Evolutionary conservation across 2,888 invertebrate genomes (phyloP).

Genomic region (Phortica okadai): DNA sequence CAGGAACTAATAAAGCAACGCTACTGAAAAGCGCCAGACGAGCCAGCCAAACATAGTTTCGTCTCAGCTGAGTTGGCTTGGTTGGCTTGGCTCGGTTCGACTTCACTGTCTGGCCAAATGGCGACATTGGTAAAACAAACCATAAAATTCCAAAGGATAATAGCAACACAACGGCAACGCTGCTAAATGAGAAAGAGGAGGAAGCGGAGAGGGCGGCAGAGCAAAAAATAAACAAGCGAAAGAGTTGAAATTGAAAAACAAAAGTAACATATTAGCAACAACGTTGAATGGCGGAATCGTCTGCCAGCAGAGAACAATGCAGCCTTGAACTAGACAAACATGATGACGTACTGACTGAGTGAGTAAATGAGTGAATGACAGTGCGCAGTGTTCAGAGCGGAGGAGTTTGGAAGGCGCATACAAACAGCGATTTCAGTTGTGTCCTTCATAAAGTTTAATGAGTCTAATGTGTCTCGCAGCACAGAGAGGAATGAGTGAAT

Average conservation of each 20-base stretch:
- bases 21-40: not conserved
- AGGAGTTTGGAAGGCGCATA: conserved; percentile 24
- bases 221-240: conserved; percentile 27
- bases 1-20: conserved; percentile 33
- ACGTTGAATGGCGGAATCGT: not conserved
- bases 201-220: not conserved
- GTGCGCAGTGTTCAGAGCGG: conserved; percentile 20
- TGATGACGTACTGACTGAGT: not conserved
- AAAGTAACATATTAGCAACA: conserved; percentile 61
- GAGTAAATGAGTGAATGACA: conserved; percentile 34
- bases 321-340: conserved; percentile 29
- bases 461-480: conserved; percentile 63
- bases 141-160: conserved; percentile 40
- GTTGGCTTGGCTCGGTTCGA: conserved; percentile 1
- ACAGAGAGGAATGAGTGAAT: conserved; percentile 8
- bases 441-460: conserved; percentile 61
- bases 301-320: not conserved
- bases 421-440: not conserved
- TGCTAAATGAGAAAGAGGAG: conserved; percentile 7
- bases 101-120: conserved; percentile 31
- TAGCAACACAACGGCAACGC: conserved; percentile 38
- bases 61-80: not conserved
- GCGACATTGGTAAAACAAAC: conserved; percentile 47
- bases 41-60: conserved; percentile 8
- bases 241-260: conserved; percentile 71